Evolutionary conservation across 2,888 invertebrate genomes (phyloP), one percentile per base, ranked within the genome.

Genomic region (Buathra laborator): DNA sequence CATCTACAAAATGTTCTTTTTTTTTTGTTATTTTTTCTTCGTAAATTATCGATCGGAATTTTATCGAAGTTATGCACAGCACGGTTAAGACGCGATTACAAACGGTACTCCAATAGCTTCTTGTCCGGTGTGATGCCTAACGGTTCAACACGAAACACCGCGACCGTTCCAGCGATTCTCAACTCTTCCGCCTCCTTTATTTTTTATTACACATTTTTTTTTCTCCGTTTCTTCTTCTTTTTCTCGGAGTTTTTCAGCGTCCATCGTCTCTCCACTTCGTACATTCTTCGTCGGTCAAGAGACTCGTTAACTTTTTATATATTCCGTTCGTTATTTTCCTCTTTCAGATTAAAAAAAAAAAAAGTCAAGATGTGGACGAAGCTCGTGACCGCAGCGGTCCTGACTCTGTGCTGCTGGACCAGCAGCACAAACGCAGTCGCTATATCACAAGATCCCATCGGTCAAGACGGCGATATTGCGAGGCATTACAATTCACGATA

Each of bases 401-500:
- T 85, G 53, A 53, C 75, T 14, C 66, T 85, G 46, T 56, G 75
- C 59, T 82, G 79, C 75, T 79, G 59, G 51, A 79, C 76, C 24
- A 48, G 75, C 67, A 19, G 56, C 4, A 79, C 79, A 29, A 59
- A 71, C 48, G 82, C 32, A 16, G 76, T 82, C 44, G 85, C 85
- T 2, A 79, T 85, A 66, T 71, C 85, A n/a, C 85, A 79, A 71
- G 82, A 85, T 51, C 82, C 75, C 14, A 79, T 82, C 12, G 71
- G 75, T 66, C 79, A 85, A 82, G 91, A 92, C 82, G 91, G 86
- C 53, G 91, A 92, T 10, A 87, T 89, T 48, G 88, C 90, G 32
- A 89, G 89, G 59, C 92, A 91, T 62, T 92, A 93, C 86, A 92
- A 91, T 82, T 87, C 92, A 0, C 89, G 92, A 72, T 93, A 90